Evolutionary conservation across 2,113 vertebrate genomes (phyloP).

Genomic region (Tachycineta bicolor): DNA sequence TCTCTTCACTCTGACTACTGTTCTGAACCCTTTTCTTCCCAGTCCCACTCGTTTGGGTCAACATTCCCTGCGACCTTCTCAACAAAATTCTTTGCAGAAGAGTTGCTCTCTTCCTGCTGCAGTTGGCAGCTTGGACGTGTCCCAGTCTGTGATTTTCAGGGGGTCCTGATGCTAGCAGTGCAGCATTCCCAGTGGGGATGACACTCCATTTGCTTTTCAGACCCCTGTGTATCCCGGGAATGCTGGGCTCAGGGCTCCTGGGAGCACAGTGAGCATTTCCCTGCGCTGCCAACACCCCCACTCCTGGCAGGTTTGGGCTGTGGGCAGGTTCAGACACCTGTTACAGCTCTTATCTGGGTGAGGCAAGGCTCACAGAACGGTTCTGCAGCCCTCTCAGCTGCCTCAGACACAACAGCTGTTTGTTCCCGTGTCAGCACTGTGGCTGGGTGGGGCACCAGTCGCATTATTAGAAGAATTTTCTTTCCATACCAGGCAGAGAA

Average conservation of each 20-base stretch:
- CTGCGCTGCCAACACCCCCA: neutral
- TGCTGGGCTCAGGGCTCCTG: neutral
- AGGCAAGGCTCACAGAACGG: neutral
- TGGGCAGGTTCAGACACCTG: neutral
- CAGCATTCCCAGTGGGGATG: neutral
- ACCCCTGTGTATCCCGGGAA: neutral
- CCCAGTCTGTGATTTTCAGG: neutral
- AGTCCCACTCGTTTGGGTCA: neutral
- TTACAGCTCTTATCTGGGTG: neutral
- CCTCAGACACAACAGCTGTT: neutral
- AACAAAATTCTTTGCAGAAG: neutral
- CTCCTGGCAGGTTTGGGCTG: fast-evolving
- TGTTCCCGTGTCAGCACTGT: neutral
- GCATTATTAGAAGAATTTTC: neutral
- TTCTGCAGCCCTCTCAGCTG: neutral
- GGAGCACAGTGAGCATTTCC: neutral
- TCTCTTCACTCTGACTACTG: neutral
- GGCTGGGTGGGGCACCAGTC: neutral
- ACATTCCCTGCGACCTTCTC: neutral
- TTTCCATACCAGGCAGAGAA: neutral
- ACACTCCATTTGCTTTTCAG: neutral
- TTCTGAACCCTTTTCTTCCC: neutral
- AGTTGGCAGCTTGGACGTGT: neutral
- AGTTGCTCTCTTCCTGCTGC: neutral
- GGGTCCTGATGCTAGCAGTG: neutral